A percentile compares a stretch with the other conserved stretches of the same genome.
These are phyloP conservation scores for Glyphotaelius pellucidus DNA, from an alignment of 2,888 invertebrate species.

Conservation along the genomic window DNA sequence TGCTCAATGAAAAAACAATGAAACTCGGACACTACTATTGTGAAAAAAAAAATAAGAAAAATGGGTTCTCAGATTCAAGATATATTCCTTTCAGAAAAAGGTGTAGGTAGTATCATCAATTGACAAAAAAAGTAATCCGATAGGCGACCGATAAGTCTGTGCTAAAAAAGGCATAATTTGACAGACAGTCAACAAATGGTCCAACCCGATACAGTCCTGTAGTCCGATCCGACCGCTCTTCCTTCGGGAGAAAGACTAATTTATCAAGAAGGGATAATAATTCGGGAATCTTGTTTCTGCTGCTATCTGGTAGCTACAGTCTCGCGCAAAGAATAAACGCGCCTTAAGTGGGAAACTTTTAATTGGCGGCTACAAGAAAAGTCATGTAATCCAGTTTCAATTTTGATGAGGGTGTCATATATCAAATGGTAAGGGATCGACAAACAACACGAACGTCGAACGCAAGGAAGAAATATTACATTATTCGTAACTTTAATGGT, in stretches of 20 bases:
- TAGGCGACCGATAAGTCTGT: constrained; percentile 4
- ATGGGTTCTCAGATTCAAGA: neutral
- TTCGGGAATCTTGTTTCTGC: constrained; percentile 12
- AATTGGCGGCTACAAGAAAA: constrained; percentile 4
- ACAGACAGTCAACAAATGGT: neutral
- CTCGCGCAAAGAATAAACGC: constrained; percentile 16
- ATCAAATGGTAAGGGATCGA: neutral
- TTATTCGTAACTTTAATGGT: neutral
- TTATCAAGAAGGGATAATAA: constrained; percentile 23
- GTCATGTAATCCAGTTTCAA: neutral
- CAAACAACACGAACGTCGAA: neutral
- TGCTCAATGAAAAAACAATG: neutral
- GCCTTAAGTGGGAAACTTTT: constrained; percentile 28
- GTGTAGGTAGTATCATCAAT: neutral
- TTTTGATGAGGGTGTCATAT: neutral
- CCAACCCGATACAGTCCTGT: constrained; percentile 13
- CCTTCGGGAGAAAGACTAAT: neutral
- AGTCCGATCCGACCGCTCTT: neutral
- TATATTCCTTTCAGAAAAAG: neutral
- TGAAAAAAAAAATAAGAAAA: neutral
- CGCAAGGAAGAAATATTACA: neutral
- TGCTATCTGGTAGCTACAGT: neutral
- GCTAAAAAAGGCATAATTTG: constrained; percentile 2
- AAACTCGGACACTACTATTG: no score
- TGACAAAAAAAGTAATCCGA: constrained; percentile 25